Conservation (phyloP, 2,113 vertebrate genomes). For the Plotosus lineatus region DNA sequence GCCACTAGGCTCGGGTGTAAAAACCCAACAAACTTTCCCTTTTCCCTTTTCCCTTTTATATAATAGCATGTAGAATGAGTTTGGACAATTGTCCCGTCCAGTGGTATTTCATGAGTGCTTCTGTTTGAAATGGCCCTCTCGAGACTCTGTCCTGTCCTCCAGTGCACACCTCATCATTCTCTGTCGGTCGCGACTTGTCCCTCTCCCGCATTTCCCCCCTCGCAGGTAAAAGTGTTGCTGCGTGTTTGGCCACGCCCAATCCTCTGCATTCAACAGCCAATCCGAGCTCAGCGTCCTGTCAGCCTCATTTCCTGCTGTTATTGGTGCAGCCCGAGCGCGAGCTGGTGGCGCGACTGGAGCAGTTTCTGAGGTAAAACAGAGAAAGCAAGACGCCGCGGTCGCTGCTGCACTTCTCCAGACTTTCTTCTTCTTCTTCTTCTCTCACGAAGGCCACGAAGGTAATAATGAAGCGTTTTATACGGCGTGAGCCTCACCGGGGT, state of each 20-base stretch:
- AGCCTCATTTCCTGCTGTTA: slow-evolving; percentile 43
- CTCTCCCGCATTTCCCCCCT: slow-evolving; percentile 41
- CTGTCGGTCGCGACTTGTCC: background rate
- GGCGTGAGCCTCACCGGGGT: background rate
- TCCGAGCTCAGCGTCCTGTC: slow-evolving; percentile 63
- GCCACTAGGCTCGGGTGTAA: no score
- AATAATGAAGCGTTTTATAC: background rate
- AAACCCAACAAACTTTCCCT: no score
- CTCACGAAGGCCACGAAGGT: background rate
- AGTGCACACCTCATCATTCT: no score
- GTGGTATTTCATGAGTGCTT: no score
- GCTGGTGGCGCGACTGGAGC: background rate
- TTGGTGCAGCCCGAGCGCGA: background rate
- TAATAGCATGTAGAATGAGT: no score
- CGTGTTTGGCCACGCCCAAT: slow-evolving; percentile 62
- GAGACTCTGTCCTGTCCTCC: no score
- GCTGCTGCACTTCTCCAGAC: no score
- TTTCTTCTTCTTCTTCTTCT: background rate
- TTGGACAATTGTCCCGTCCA: no score
- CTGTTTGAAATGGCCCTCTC: no score
- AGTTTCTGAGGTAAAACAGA: background rate
- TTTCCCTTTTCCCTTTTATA: no score
- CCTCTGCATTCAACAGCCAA: slow-evolving; percentile 55
- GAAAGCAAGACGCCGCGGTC: background rate
- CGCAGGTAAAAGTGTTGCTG: slow-evolving; percentile 62